A percentile compares a stretch with the other conserved stretches of the same genome.
Evolutionary conservation across 2,888 invertebrate genomes (phyloP).

Genomic region (Microctonus aethiopoides): DNA sequence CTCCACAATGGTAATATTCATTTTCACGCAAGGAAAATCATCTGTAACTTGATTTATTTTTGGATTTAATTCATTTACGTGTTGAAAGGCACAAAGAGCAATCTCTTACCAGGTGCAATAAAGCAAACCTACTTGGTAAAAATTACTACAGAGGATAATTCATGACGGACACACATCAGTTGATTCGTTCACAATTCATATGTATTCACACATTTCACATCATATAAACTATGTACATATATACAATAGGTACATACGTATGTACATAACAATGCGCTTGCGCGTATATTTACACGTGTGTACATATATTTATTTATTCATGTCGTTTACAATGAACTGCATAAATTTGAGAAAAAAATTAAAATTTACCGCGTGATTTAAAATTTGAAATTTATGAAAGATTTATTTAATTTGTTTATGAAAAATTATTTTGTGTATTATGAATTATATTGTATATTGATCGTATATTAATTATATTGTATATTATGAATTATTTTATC

Average conservation of each 20-base stretch:
- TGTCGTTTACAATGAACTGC: background rate
- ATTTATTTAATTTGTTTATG: too few species aligned
- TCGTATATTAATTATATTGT: too few species aligned
- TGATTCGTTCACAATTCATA: background rate
- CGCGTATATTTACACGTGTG: too few species aligned
- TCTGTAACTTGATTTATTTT: background rate
- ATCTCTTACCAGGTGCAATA: background rate
- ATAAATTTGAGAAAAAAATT: too few species aligned
- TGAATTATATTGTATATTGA: too few species aligned
- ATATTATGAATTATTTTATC: too few species aligned
- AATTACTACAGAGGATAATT: background rate
- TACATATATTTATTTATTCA: background rate
- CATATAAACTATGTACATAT: background rate
- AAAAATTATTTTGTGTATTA: too few species aligned
- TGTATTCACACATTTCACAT: too few species aligned
- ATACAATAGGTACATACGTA: background rate
- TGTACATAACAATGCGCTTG: too few species aligned
- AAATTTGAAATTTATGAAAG: too few species aligned
- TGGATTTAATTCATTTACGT: background rate
- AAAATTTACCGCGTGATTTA: too few species aligned
- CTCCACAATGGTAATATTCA: background rate
- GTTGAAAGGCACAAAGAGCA: background rate
- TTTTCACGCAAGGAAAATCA: background rate
- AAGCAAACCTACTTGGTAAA: background rate
- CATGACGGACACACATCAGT: slow-evolving; percentile 7